A percentile compares a stretch with the other conserved stretches of the same genome.
Evolutionary conservation across 2,113 vertebrate species (phyloP).

Genomic region (Cettia cetti): DNA sequence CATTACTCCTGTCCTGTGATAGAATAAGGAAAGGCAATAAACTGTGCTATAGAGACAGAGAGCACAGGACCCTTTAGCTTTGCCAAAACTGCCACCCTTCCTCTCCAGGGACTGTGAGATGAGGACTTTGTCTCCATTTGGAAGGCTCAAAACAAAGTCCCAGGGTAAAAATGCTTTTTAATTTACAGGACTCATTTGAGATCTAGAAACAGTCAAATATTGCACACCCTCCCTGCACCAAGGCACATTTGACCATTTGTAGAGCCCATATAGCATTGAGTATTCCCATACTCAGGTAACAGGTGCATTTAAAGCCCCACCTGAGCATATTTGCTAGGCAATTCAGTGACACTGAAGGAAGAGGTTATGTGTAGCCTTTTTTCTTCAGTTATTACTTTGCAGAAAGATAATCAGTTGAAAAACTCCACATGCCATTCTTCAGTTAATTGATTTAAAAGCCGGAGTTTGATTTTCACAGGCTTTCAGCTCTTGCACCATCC

Average conservation of each 20-base stretch:
- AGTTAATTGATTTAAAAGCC: constrained; percentile 50
- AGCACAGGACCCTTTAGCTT: neutral
- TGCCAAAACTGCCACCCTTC: neutral
- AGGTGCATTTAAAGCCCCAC: neutral
- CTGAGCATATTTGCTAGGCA: neutral
- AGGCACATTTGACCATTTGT: neutral
- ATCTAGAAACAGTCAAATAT: neutral
- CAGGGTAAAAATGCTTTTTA: neutral
- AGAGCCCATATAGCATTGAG: neutral
- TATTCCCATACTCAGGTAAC: neutral
- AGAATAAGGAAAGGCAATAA: neutral
- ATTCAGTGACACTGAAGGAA: neutral
- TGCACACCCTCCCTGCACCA: neutral
- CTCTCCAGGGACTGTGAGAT: neutral
- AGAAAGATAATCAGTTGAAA: constrained; percentile 24
- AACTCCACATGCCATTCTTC: constrained; percentile 37
- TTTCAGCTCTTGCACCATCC: constrained; percentile 39
- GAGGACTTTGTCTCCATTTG: neutral
- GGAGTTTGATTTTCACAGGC: constrained; percentile 39
- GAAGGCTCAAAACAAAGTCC: neutral
- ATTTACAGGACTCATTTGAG: neutral
- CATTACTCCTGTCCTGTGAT: neutral
- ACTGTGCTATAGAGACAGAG: neutral
- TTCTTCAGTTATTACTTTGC: neutral
- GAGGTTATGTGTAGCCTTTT: neutral